phyloP scores from a whole-genome alignment of 2,888 invertebrate species.

The Cheilosia variabilis region DNA sequence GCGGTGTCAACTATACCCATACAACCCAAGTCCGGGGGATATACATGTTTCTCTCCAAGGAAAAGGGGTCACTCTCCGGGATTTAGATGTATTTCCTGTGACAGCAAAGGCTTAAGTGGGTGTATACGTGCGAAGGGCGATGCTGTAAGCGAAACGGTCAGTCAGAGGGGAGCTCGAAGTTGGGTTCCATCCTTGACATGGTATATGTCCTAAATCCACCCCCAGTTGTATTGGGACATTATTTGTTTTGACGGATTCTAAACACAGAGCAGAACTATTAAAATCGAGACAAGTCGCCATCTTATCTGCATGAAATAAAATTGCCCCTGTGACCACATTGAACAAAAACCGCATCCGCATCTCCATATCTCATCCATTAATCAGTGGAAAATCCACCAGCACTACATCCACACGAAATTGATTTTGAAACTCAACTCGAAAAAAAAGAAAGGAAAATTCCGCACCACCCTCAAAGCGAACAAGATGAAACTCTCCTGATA shows the following conservation, averaged over 20 bases:
- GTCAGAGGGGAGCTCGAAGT: not conserved
- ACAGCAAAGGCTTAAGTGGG: constrained; percentile 33
- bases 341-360: not conserved
- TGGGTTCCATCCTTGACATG: not conserved
- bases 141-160: constrained; percentile 26
- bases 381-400: constrained; percentile 1
- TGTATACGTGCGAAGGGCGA: not conserved
- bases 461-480: not conserved
- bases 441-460: not conserved
- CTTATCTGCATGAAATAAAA: too few relatives aligned
- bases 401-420: not conserved
- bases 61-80: not conserved
- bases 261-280: too few relatives aligned
- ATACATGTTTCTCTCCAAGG: not conserved
- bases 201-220: not conserved
- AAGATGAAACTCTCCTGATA: constrained; percentile 2
- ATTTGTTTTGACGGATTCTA: too few relatives aligned
- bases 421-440: constrained; percentile 13
- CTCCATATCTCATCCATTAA: constrained; percentile 21
- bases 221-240: too few relatives aligned
- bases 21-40: not conserved
- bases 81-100: not conserved
- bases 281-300: too few relatives aligned
- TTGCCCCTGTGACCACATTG: too few relatives aligned
- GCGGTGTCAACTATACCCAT: too few relatives aligned